Conservation (phyloP, 1,140 invertebrate genomes). For the Saxidomus purpurata region DNA sequence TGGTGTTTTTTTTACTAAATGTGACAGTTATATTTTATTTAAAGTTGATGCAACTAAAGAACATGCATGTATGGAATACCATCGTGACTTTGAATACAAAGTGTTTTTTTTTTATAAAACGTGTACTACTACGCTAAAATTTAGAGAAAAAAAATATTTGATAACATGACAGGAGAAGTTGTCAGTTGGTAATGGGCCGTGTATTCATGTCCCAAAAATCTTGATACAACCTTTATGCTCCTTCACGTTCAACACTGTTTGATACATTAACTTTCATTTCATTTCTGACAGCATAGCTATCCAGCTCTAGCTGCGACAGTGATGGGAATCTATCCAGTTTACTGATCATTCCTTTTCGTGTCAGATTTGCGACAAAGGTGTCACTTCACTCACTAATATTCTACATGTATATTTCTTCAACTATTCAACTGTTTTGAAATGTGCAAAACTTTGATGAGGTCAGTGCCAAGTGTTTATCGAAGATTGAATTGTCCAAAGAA, state of each 20-base stretch:
- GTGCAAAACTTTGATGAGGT: too few relatives aligned
- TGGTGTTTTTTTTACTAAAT: neutral
- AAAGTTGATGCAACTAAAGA: neutral
- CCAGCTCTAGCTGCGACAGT: too few relatives aligned
- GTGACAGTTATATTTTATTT: neutral
- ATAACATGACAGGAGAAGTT: neutral
- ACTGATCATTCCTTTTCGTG: too few relatives aligned
- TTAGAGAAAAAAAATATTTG: neutral
- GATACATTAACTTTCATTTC: neutral
- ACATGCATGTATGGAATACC: neutral
- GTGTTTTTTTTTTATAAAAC: neutral
- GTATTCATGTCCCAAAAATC: neutral
- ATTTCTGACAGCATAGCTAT: neutral
- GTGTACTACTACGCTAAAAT: neutral
- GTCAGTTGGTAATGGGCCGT: neutral
- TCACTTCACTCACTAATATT: too few relatives aligned
- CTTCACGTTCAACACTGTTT: neutral
- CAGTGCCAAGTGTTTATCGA: too few relatives aligned
- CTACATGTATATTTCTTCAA: too few relatives aligned
- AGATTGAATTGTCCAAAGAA: too few relatives aligned
- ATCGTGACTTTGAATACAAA: slow-evolving; percentile 16
- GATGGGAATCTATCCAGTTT: too few relatives aligned
- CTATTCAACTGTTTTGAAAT: too few relatives aligned
- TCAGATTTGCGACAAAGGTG: too few relatives aligned
- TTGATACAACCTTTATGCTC: neutral